A percentile compares a stretch with the other conserved stretches of the same genome.
These are phyloP conservation scores for Poicephalus gulielmi DNA, from an alignment of 2,113 vertebrate species.

Conservation along the genomic window DNA sequence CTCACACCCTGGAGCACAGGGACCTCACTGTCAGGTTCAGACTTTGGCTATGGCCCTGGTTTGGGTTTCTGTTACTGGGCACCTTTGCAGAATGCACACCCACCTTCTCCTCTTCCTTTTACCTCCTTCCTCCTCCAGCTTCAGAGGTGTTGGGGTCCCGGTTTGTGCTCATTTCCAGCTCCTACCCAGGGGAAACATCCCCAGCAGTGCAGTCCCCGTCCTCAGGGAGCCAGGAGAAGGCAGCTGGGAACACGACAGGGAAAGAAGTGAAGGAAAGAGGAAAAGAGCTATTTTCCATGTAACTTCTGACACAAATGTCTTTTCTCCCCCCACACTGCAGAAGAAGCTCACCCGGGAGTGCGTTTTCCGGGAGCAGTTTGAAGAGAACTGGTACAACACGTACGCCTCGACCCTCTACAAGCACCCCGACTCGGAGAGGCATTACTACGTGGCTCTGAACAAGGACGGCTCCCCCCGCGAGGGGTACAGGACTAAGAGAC, in stretches of 20 bases:
- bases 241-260: not conserved
- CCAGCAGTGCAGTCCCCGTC: accelerated
- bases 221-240: not conserved
- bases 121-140: not conserved
- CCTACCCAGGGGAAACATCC: not conserved
- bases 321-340: slow-evolving; percentile 69
- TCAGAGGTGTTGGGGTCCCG: not conserved
- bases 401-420: slow-evolving; percentile 96
- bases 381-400: slow-evolving; percentile 99
- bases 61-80: not conserved
- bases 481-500: slow-evolving; percentile 95
- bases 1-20: accelerated
- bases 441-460: slow-evolving; percentile 96
- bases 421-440: slow-evolving; percentile 90
- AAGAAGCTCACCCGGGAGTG: slow-evolving; percentile 96
- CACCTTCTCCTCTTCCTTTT: not conserved
- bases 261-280: not conserved
- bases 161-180: not conserved
- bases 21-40: not conserved
- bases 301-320: not conserved
- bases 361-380: slow-evolving; percentile 98
- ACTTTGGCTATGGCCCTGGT: not conserved
- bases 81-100: not conserved
- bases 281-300: accelerated
- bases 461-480: slow-evolving; percentile 97